phyloP scores from a whole-genome alignment of 2,113 vertebrate genomes.

The Petrocephalus zakoni region DNA sequence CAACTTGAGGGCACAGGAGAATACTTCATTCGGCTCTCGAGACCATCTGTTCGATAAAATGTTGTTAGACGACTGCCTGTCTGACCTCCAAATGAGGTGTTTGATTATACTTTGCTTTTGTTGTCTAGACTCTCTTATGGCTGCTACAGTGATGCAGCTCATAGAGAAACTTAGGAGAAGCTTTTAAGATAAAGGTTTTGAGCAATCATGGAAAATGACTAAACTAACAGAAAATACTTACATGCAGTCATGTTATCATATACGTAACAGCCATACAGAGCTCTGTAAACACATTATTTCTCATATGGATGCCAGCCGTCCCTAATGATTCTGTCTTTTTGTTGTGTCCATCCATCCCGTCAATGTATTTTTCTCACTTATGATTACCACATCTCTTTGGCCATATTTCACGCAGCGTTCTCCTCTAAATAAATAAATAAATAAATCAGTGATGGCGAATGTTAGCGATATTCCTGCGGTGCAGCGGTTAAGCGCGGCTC shows the following conservation, averaged over 20 bases:
- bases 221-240: not conserved
- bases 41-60: conserved; percentile 19
- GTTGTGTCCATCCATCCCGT: not conserved
- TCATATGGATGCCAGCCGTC: not conserved
- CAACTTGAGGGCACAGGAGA: not conserved
- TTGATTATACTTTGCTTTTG: conserved; percentile 9
- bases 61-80: not conserved
- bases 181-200: not conserved
- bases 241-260: not conserved
- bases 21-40: not conserved
- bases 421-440: not conserved
- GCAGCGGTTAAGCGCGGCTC: not conserved
- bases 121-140: not conserved
- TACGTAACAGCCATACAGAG: not conserved
- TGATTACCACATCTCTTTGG: not conserved
- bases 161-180: not conserved
- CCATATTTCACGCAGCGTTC: not conserved
- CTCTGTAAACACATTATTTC: not conserved
- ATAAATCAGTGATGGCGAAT: not conserved
- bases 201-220: not conserved
- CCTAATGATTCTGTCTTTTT: not conserved
- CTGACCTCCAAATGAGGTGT: conserved; percentile 5
- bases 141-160: not conserved
- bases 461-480: not conserved
- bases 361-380: not conserved